These are phyloP conservation scores for Erynnis tages DNA, from an alignment of 2,888 invertebrate species.

Conservation along the genomic window DNA sequence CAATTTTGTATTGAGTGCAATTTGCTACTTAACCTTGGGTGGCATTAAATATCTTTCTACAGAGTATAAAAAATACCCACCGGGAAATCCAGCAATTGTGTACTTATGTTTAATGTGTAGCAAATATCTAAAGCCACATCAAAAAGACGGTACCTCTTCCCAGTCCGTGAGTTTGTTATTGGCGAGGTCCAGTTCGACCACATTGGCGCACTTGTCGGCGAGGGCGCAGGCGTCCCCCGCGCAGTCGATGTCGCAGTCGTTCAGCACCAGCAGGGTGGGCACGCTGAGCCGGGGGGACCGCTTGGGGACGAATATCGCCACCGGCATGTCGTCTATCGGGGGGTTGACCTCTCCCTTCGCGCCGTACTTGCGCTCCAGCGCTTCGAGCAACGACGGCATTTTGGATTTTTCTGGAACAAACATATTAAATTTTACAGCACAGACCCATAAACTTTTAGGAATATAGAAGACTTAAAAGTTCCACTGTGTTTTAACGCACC, in stretches of 20 bases:
- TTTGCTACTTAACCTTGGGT: too few species aligned
- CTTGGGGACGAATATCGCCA: constrained; percentile 93
- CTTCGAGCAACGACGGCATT: constrained; percentile 95
- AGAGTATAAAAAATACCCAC: too few species aligned
- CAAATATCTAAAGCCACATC: too few species aligned
- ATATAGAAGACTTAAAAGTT: too few species aligned
- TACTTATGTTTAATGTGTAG: too few species aligned
- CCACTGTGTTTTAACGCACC: not conserved
- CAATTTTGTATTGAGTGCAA: too few species aligned
- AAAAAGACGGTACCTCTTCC: constrained; percentile 85
- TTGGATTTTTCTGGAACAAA: constrained; percentile 17
- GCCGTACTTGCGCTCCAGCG: constrained; percentile 92
- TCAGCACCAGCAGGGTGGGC: constrained; percentile 92
- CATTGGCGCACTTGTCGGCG: constrained; percentile 91
- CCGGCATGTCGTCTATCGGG: constrained; percentile 83
- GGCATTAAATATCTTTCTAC: too few species aligned
- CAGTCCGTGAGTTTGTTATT: constrained; percentile 95
- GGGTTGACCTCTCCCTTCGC: constrained; percentile 84
- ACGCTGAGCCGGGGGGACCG: constrained; percentile 88
- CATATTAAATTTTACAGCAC: not conserved
- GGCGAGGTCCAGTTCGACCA: constrained; percentile 96
- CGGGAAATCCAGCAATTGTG: too few species aligned
- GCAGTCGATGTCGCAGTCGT: constrained; percentile 94
- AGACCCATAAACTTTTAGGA: too few species aligned
- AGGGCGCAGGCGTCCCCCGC: constrained; percentile 92